A percentile compares a stretch with the other conserved stretches of the same genome.
phyloP scores from a whole-genome alignment of 2,888 invertebrate genomes.

The Microplitis manilae region DNA sequence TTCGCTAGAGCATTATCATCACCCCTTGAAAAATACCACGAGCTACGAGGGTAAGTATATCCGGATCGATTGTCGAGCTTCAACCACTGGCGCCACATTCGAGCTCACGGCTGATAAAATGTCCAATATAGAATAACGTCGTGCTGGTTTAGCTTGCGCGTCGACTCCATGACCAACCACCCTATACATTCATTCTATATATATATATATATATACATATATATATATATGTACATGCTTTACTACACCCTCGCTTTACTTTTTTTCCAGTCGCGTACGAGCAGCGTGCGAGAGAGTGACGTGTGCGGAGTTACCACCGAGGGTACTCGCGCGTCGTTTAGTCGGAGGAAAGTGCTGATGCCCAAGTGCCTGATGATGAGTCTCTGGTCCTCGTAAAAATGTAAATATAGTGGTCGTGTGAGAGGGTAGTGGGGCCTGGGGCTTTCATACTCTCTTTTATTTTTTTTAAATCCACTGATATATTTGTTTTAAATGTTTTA shows the following conservation, averaged over 20 bases:
- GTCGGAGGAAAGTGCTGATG: slow-evolving; percentile 7
- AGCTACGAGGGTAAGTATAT: not conserved
- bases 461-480: not conserved
- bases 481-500: not conserved
- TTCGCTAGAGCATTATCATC: not conserved
- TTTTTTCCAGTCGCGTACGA: slow-evolving; percentile 20
- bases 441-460: not conserved
- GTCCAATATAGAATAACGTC: not conserved
- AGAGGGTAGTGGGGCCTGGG: not conserved
- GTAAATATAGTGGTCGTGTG: slow-evolving; percentile 4
- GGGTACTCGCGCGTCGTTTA: slow-evolving; percentile 10
- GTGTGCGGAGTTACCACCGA: slow-evolving; percentile 12
- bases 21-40: not conserved
- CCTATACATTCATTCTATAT: slow-evolving; percentile 3
- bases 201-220: not conserved
- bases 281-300: slow-evolving; percentile 9
- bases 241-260: slow-evolving; percentile 16
- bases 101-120: slow-evolving; percentile 1
- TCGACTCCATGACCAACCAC: slow-evolving; percentile 18
- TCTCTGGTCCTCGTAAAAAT: not conserved
- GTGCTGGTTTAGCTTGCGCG: slow-evolving; percentile 18
- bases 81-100: slow-evolving; percentile 31
- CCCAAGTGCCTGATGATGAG: not conserved
- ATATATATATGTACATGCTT: slow-evolving; percentile 10
- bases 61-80: slow-evolving; percentile 20